phyloP scores from a whole-genome alignment of 2,797 vertebrate species.

The Anguilla obscura region DNA sequence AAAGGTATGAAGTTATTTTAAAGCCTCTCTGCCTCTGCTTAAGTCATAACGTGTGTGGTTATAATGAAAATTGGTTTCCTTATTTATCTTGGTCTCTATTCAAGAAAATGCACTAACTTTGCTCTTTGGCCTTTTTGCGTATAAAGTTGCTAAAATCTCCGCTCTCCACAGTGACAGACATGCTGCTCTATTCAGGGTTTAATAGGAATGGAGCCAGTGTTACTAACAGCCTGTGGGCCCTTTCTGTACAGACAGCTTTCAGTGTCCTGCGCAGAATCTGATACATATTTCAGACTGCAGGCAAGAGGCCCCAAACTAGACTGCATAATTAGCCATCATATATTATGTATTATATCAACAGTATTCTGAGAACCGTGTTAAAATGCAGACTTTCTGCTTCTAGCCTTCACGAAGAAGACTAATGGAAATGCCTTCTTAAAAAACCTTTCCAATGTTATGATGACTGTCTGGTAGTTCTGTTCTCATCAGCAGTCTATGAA shows the following conservation, averaged over 20 bases:
- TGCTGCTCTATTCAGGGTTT: constrained; percentile 36
- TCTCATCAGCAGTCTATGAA: background rate
- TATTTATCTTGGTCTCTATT: constrained; percentile 50
- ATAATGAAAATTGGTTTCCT: constrained; percentile 37
- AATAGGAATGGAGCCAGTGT: constrained; percentile 34
- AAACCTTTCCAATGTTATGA: background rate
- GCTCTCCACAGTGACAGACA: constrained; percentile 14
- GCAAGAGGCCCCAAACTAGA: constrained; percentile 27
- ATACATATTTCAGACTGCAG: constrained; percentile 32
- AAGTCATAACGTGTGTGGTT: constrained; percentile 44
- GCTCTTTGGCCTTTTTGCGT: constrained; percentile 22
- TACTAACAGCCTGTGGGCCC: constrained; percentile 42
- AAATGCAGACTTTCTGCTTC: background rate
- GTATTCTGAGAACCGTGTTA: constrained; percentile 8
- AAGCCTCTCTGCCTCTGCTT: constrained; percentile 36
- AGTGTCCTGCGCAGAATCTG: background rate
- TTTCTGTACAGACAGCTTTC: constrained; percentile 35
- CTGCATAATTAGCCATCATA: constrained; percentile 15
- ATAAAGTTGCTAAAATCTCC: constrained; percentile 31
- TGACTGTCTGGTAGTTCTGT: background rate
- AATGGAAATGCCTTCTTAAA: background rate
- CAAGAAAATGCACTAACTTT: constrained; percentile 44
- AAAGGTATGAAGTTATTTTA: constrained; percentile 39
- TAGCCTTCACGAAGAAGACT: background rate
- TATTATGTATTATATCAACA: background rate